Percentiles rank a stretch among this genome's conserved stretches.
These are phyloP conservation scores for Onychostruthus taczanowskii DNA, from an alignment of 2,113 vertebrate genomes.

Conservation along the genomic window DNA sequence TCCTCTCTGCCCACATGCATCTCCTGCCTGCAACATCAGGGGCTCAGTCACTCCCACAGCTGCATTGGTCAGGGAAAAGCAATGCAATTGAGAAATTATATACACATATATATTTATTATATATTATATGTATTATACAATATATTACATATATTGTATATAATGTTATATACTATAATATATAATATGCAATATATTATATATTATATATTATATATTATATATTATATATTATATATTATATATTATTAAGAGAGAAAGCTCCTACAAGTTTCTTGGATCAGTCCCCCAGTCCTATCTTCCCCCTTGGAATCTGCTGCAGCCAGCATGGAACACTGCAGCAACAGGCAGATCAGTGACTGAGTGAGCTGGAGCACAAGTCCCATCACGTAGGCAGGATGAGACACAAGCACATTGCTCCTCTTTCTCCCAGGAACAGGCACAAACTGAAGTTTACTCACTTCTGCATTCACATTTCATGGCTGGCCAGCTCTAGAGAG, in stretches of 20 bases:
- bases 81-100: fast-evolving
- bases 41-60: not conserved
- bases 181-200: too few species aligned
- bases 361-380: not conserved
- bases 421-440: not conserved
- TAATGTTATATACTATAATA: too few species aligned
- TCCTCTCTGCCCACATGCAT: not conserved
- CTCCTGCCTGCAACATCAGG: not conserved
- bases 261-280: not conserved
- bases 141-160: too few species aligned
- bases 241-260: not conserved
- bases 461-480: not conserved
- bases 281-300: not conserved
- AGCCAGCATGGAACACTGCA: not conserved
- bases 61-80: not conserved
- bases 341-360: not conserved
- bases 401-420: not conserved
- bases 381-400: too few species aligned
- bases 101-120: too few species aligned
- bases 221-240: too few species aligned
- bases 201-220: too few species aligned
- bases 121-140: too few species aligned
- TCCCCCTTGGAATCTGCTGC: not conserved
- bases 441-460: not conserved
- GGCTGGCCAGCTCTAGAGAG: not conserved